Conservation (phyloP, 2,888 invertebrate species). For the Drosophila austrosaltans region DNA sequence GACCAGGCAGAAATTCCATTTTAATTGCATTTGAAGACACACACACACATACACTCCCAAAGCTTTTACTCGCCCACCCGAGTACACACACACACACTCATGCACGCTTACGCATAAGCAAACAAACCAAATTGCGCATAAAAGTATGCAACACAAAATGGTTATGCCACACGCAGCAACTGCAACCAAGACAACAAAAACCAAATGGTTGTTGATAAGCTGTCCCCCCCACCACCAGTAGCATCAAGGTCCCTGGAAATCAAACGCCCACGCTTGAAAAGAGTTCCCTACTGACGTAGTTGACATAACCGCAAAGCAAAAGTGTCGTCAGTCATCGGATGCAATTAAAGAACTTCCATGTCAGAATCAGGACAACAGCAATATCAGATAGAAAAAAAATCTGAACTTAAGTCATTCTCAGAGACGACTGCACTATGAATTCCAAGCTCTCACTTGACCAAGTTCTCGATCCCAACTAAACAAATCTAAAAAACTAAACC, state of each 20-base stretch:
- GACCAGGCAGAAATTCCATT: constrained; percentile 35
- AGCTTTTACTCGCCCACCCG: no score
- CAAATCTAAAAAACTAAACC: no score
- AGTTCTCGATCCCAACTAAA: no score
- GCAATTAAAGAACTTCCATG: not conserved
- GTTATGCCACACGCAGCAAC: constrained; percentile 10
- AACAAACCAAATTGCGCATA: constrained; percentile 3
- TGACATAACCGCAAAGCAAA: not conserved
- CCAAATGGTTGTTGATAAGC: constrained; percentile 1
- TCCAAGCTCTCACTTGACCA: no score
- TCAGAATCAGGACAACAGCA: not conserved
- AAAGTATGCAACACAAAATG: constrained; percentile 18
- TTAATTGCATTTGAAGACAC: constrained; percentile 47
- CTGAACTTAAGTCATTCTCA: not conserved
- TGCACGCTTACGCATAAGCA: constrained; percentile 1
- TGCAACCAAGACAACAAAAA: not conserved
- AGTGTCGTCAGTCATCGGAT: constrained; percentile 7
- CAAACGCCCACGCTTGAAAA: not conserved
- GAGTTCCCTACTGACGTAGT: constrained; percentile 3
- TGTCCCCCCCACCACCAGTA: not conserved
- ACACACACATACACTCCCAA: not conserved
- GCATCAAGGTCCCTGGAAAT: not conserved
- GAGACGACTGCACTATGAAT: no score
- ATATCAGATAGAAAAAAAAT: not conserved
- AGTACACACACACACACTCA: not conserved